Evolutionary conservation across 1,140 invertebrate genomes (phyloP).

Genomic region (Brachionus plicatilis): DNA sequence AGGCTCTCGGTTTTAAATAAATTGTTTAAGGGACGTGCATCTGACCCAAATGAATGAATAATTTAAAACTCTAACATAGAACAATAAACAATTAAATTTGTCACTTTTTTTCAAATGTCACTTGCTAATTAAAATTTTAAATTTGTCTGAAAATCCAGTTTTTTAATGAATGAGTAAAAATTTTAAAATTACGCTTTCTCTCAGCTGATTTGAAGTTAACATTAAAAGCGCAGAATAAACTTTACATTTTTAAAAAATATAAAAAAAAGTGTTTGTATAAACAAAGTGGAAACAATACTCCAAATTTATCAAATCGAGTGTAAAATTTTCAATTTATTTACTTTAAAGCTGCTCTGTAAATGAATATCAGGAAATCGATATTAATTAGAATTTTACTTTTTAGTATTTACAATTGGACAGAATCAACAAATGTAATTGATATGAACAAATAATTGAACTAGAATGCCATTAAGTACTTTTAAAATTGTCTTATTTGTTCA

Average conservation of each 20-base stretch:
- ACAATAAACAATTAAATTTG: no score
- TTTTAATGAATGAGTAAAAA: no score
- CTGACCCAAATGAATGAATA: no score
- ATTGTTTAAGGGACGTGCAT: no score
- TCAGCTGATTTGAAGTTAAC: neutral
- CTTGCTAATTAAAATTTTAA: no score
- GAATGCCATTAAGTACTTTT: neutral
- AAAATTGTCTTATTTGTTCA: neutral
- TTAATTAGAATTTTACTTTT: neutral
- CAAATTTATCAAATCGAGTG: neutral
- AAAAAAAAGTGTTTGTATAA: neutral
- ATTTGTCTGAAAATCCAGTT: no score
- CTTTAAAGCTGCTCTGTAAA: neutral
- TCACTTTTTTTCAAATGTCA: no score
- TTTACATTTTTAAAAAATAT: neutral
- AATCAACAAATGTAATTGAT: neutral
- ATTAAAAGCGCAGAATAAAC: neutral
- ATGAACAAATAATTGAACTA: neutral
- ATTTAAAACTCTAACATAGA: no score
- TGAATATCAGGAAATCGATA: slow-evolving; percentile 8
- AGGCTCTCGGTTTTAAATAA: no score
- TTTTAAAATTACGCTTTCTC: neutral
- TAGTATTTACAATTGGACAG: neutral
- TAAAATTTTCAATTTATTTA: neutral
- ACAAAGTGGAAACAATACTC: neutral